These are phyloP conservation scores for Tor tambroides DNA, from an alignment of 2,113 vertebrate species.

Conservation along the genomic window DNA sequence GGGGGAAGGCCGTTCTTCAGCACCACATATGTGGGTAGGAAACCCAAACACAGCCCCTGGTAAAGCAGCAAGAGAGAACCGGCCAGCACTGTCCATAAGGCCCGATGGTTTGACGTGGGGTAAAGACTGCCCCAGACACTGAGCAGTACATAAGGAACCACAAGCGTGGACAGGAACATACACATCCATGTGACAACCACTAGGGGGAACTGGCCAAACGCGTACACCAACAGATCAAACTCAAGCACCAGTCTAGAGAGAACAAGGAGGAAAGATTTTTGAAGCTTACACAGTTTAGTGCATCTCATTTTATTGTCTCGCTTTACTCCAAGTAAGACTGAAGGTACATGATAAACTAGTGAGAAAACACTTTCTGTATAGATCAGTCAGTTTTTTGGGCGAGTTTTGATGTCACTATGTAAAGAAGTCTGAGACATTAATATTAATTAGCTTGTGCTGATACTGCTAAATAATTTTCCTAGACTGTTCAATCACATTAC, in stretches of 20 bases:
- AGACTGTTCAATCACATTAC: too few relatives aligned
- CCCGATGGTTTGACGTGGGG: slow-evolving; percentile 67
- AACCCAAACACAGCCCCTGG: slow-evolving; percentile 82
- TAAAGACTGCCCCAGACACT: slow-evolving; percentile 83
- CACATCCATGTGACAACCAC: slow-evolving; percentile 87
- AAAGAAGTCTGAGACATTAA: too few relatives aligned
- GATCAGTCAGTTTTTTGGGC: too few relatives aligned
- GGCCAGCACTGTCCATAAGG: slow-evolving; percentile 72
- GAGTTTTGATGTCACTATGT: too few relatives aligned
- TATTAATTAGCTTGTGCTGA: too few relatives aligned
- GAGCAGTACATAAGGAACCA: slow-evolving; percentile 85
- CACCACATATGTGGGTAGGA: slow-evolving; percentile 83
- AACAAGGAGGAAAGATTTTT: background rate
- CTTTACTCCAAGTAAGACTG: background rate
- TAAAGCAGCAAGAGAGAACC: slow-evolving; percentile 81
- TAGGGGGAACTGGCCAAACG: slow-evolving; percentile 86
- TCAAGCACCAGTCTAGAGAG: slow-evolving; percentile 86
- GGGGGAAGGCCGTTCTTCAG: slow-evolving; percentile 84
- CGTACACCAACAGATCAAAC: slow-evolving; percentile 89
- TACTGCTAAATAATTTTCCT: too few relatives aligned
- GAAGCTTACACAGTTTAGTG: background rate
- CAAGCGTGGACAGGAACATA: slow-evolving; percentile 88
- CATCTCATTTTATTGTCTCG: background rate
- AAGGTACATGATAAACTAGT: background rate
- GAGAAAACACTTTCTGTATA: background rate